These are phyloP conservation scores for Pandemis corylana DNA, from an alignment of 2,888 invertebrate genomes.

Conservation along the genomic window DNA sequence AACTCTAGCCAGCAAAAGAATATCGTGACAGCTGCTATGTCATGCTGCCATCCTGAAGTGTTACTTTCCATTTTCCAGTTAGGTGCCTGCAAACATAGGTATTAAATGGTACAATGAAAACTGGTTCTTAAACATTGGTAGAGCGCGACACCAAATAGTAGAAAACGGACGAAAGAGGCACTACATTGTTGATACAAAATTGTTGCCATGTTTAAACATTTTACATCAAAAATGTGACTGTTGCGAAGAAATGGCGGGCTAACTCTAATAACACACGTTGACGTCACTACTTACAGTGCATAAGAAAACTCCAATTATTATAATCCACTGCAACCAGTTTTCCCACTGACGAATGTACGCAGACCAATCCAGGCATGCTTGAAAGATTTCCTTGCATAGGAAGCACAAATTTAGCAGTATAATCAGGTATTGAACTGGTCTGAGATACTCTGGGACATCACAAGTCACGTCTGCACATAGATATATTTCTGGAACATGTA, in stretches of 20 bases:
- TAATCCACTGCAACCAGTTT: slow-evolving; percentile 93
- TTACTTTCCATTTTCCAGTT: slow-evolving; percentile 68
- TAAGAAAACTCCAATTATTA: slow-evolving; percentile 89
- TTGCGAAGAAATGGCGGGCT: too few relatives aligned
- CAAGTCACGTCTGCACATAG: slow-evolving; percentile 77
- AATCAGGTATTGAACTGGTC: slow-evolving; percentile 85
- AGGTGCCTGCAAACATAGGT: slow-evolving; percentile 69
- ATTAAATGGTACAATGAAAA: neutral
- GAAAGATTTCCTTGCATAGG: slow-evolving; percentile 90
- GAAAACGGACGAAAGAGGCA: too few relatives aligned
- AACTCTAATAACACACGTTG: neutral
- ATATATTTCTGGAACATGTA: slow-evolving; percentile 77
- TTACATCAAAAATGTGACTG: too few relatives aligned
- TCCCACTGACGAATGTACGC: slow-evolving; percentile 93
- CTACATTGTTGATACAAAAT: too few relatives aligned
- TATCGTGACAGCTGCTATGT: slow-evolving; percentile 91
- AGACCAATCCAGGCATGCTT: slow-evolving; percentile 89
- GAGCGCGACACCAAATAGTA: too few relatives aligned
- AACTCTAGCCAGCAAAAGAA: slow-evolving; percentile 93
- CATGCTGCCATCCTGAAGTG: slow-evolving; percentile 89
- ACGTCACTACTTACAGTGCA: slow-evolving; percentile 83
- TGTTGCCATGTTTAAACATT: too few relatives aligned
- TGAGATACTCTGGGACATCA: slow-evolving; percentile 69
- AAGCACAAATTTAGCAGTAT: slow-evolving; percentile 87
- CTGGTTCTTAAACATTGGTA: neutral